Evolutionary conservation across 2,113 vertebrate genomes (phyloP), one percentile per base, ranked within the genome.

Genomic region (Chascanopsetta lugubris): DNA sequence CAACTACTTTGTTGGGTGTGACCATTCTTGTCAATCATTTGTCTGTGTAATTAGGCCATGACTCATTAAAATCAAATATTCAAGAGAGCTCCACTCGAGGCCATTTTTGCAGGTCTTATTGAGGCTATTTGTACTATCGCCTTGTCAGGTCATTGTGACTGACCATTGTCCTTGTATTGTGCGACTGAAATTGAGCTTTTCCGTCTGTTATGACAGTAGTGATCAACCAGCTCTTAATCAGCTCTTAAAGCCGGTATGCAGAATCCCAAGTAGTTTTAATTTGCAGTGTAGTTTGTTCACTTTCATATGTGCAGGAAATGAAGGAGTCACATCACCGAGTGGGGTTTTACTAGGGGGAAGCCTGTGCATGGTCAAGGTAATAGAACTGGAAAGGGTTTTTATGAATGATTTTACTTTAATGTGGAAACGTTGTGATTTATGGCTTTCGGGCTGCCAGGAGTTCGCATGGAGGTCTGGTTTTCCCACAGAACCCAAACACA

Each of bases 391-490:
- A 15, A 43, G 64, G 4, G 26, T 50, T 53, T 57, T 53, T 51
- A 34, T 45, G 20, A 57, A 70, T 63, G 32, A 60, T 29, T 49
- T 29, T 29, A 20, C 18, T 43, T 43, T 49, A 70, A 62, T 83
- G 55, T 72, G 54, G 69, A 85, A 84, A 66, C 21, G 61, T 34
- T 5, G 27, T 21, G 45, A 80, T 72, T 75, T 63, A 66, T 45
- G 57, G 45, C 51, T 25, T 62, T 8, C 4, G 45, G 54, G 48
- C 49, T 64, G 36, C n/a, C n/a, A 25, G 20, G 40, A 22, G 26
- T 48, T 34, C 22, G 9, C 60, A 45, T 6, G 1, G 27, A 50
- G 2, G 42, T 70, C 30, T 54, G 17, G 34, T 59, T 69, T 66
- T 54, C 43, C 47, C 17, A 62, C 48, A 11, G 62, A 82, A 66